These are phyloP conservation scores for Pantherophis vulpinus DNA, from an alignment of 2,797 vertebrate genomes.

Conservation along the genomic window DNA sequence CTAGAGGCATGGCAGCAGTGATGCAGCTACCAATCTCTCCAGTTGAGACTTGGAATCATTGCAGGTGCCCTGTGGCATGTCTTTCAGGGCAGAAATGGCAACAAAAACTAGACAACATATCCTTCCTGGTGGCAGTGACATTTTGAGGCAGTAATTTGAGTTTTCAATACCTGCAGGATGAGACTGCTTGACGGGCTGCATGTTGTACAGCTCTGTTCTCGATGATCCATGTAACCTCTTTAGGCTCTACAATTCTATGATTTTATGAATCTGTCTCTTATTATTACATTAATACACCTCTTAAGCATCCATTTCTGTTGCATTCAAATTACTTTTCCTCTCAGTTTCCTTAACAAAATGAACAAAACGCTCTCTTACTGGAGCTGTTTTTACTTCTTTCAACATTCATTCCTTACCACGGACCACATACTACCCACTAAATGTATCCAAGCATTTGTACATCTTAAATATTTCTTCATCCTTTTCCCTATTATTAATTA, in stretches of 20 bases:
- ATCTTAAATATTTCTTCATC: neutral
- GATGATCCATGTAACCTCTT: neutral
- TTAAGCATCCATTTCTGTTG: neutral
- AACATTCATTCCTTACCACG: neutral
- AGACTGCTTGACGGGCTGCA: neutral
- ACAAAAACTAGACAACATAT: neutral
- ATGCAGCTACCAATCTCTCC: neutral
- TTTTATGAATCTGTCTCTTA: neutral
- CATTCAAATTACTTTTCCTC: neutral
- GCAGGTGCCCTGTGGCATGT: neutral
- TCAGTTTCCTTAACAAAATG: neutral
- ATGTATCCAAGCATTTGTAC: neutral
- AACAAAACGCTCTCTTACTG: neutral
- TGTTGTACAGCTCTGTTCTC: neutral
- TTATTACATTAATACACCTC: neutral
- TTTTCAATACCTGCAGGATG: neutral
- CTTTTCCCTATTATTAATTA: neutral
- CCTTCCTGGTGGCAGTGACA: neutral
- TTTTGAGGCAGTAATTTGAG: neutral
- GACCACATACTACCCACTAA: neutral
- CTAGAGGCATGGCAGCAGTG: neutral
- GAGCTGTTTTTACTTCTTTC: neutral
- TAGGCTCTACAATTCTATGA: neutral
- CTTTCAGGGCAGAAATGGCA: neutral
- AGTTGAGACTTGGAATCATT: neutral